Percentiles rank a stretch among this genome's conserved stretches.
These are phyloP conservation scores for Elephas maximus DNA, from an alignment of 2,113 vertebrate species.

Conservation along the genomic window DNA sequence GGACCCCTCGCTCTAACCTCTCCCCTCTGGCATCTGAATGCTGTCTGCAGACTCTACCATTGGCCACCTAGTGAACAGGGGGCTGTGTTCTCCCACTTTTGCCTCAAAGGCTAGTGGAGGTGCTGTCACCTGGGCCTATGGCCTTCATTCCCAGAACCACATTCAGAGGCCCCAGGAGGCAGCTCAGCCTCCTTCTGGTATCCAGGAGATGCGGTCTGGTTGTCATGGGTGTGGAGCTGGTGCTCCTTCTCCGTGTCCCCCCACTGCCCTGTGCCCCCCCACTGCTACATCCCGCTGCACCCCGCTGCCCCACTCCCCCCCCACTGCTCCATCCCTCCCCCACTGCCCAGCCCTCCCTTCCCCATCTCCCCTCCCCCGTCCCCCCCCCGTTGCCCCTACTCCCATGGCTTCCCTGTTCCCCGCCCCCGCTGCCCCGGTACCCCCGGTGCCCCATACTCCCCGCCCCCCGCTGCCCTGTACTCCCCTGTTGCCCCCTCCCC, in stretches of 20 bases:
- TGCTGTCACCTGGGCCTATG: not conserved
- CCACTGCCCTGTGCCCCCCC: too few relatives aligned
- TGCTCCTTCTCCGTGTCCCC: not conserved
- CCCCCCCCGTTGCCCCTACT: not conserved
- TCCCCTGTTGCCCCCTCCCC: too few relatives aligned
- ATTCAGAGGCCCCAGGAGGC: too few relatives aligned
- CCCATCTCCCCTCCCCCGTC: too few relatives aligned
- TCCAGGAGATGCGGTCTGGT: not conserved
- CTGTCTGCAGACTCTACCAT: not conserved
- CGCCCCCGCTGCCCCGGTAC: too few relatives aligned
- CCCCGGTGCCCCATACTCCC: too few relatives aligned
- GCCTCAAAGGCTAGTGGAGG: not conserved
- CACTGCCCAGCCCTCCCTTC: not conserved
- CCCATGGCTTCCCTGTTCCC: too few relatives aligned
- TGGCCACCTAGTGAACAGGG: not conserved
- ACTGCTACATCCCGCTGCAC: too few relatives aligned
- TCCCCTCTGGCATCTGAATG: not conserved
- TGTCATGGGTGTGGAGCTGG: not conserved
- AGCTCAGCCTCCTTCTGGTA: not conserved
- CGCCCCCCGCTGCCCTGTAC: fast-evolving
- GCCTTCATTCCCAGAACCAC: too few relatives aligned
- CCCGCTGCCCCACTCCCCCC: not conserved
- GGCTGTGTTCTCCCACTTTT: fast-evolving
- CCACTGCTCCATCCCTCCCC: not conserved
- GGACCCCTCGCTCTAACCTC: not conserved